Conservation (phyloP, 1,140 invertebrate genomes). For the Mamestra configurata region DNA sequence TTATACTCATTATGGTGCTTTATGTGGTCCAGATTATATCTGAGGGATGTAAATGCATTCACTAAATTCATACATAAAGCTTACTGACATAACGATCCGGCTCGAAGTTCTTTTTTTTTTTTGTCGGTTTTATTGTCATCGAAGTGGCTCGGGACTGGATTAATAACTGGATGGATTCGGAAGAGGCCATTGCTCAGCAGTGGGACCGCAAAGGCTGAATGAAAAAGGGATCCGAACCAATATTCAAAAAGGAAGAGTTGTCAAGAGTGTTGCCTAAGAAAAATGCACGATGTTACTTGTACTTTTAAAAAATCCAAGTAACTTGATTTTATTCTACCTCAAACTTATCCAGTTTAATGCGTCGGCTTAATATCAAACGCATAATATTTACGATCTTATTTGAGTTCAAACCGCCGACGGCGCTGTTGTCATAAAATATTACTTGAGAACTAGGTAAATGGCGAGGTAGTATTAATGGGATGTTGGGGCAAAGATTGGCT, state of each 20-base stretch:
- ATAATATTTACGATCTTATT: slow-evolving; percentile 14
- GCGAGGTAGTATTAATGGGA: not conserved
- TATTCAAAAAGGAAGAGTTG: too few species aligned
- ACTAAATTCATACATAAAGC: too few species aligned
- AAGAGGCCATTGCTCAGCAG: too few species aligned
- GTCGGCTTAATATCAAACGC: slow-evolving; percentile 27
- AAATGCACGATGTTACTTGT: too few species aligned
- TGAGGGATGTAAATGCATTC: not conserved
- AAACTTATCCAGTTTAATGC: not conserved
- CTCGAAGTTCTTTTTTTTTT: too few species aligned
- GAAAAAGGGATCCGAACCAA: too few species aligned
- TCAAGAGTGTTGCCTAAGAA: too few species aligned
- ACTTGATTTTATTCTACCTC: not conserved
- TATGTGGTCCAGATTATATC: not conserved
- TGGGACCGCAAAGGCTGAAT: too few species aligned
- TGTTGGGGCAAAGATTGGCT: not conserved
- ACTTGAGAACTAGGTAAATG: not conserved
- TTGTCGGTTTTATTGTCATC: too few species aligned
- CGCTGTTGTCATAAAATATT: slow-evolving; percentile 24
- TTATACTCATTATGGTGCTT: slow-evolving; percentile 4
- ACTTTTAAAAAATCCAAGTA: not conserved
- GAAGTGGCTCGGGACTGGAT: too few species aligned
- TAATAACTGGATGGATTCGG: too few species aligned
- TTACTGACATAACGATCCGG: too few species aligned
- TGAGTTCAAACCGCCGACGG: slow-evolving; percentile 34